Conservation (phyloP, 2,888 invertebrate genomes). For the Argynnis bischoffii region DNA sequence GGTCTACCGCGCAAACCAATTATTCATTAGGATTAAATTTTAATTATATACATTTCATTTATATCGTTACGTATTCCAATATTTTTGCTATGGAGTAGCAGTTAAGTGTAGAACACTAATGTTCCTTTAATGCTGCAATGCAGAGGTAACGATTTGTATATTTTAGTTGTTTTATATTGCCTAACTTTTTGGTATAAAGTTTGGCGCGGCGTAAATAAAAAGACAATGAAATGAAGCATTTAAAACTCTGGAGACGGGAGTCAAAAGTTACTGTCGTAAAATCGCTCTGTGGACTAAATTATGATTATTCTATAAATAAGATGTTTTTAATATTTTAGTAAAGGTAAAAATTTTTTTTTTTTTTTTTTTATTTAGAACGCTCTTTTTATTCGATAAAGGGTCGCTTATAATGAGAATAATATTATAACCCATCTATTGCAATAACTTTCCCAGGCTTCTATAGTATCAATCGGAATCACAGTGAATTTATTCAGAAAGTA, state of each 20-base stretch:
- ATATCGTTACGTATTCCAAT: conserved; percentile 6
- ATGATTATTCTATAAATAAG: conserved; percentile 19
- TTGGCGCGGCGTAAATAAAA: conserved; percentile 21
- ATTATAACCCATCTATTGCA: conserved; percentile 30
- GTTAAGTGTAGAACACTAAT: conserved; percentile 8
- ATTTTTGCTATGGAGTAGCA: neutral
- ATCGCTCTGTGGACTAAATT: conserved; percentile 14
- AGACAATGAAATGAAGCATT: conserved; percentile 23
- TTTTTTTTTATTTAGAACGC: no score
- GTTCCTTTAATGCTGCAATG: conserved; percentile 16
- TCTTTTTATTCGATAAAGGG: conserved; percentile 13
- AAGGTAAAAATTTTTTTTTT: conserved; percentile 13
- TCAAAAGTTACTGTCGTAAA: conserved; percentile 24
- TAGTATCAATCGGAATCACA: conserved; percentile 64
- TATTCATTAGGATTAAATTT: conserved; percentile 63
- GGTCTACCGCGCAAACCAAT: conserved; percentile 71
- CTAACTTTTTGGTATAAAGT: conserved; percentile 20
- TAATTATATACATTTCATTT: conserved; percentile 54
- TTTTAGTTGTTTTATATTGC: conserved; percentile 18
- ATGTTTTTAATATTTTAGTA: conserved; percentile 6
- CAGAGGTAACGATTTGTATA: conserved; percentile 17
- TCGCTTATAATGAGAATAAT: conserved; percentile 34
- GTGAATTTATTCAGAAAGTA: conserved; percentile 78
- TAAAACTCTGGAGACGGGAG: conserved; percentile 23
- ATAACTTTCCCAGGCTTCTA: conserved; percentile 55